Percentiles rank a stretch among this genome's conserved stretches.
These are phyloP conservation scores for Clusia tigrina DNA, from an alignment of 2,888 invertebrate genomes.

Conservation along the genomic window DNA sequence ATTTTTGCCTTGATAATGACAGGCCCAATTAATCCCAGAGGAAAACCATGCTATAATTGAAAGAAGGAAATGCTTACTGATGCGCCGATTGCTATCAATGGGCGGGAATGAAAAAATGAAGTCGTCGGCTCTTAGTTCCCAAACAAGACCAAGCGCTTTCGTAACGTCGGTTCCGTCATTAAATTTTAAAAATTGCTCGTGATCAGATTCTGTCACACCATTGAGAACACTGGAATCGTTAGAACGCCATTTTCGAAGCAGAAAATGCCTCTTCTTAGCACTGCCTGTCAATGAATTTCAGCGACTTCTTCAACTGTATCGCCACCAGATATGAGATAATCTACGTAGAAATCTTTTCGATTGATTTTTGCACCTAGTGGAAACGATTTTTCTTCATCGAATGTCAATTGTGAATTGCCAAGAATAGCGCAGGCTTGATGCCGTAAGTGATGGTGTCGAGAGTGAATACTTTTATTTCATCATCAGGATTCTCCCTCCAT, in stretches of 20 bases:
- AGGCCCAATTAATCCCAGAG: slow-evolving; percentile 71
- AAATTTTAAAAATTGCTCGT: slow-evolving; percentile 23
- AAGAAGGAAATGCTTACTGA: slow-evolving; percentile 29
- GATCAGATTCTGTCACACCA: slow-evolving; percentile 16
- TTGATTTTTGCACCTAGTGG: neutral
- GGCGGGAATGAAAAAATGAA: slow-evolving; percentile 12
- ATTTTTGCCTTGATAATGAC: slow-evolving; percentile 33
- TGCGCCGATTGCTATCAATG: neutral
- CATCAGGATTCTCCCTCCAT: slow-evolving; percentile 9
- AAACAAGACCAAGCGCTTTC: slow-evolving; percentile 24
- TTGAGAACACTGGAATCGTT: slow-evolving; percentile 13
- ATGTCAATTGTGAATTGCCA: neutral
- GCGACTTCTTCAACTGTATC: slow-evolving; percentile 1
- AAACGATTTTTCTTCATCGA: slow-evolving; percentile 2
- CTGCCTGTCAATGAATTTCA: neutral
- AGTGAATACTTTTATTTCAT: slow-evolving; percentile 2
- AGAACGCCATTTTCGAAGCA: slow-evolving; percentile 9
- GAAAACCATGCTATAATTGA: slow-evolving; percentile 24
- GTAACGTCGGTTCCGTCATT: slow-evolving; percentile 23
- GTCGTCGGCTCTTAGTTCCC: slow-evolving; percentile 2
- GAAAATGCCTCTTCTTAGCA: neutral
- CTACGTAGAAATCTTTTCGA: neutral
- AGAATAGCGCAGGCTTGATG: slow-evolving; percentile 5
- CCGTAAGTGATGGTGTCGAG: slow-evolving; percentile 15
- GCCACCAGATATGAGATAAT: neutral